These are phyloP conservation scores for Rhinichthys osculus DNA, from an alignment of 2,797 vertebrate genomes.

Conservation along the genomic window DNA sequence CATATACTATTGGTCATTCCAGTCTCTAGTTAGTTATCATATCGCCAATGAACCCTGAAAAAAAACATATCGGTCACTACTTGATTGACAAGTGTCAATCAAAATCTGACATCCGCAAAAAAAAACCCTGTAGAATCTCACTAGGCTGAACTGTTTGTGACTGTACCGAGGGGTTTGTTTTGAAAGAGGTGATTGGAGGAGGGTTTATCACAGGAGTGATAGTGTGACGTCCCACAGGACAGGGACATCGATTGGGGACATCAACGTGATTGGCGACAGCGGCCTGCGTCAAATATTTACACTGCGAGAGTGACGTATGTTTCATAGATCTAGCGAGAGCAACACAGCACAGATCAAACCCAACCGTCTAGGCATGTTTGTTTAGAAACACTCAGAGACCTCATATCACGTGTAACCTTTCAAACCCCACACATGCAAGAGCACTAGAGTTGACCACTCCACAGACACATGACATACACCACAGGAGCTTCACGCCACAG, in stretches of 20 bases:
- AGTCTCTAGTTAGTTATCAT: too few relatives aligned
- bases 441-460: neutral
- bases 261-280: conserved; percentile 52
- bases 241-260: conserved; percentile 51
- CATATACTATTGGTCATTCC: neutral
- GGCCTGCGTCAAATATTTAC: conserved; percentile 76
- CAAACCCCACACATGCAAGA: conserved; percentile 20
- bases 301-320: conserved; percentile 67
- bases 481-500: neutral
- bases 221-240: conserved; percentile 49
- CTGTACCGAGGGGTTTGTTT: conserved; percentile 13
- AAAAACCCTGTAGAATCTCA: neutral
- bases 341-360: conserved; percentile 43
- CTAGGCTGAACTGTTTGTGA: neutral
- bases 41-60: neutral
- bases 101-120: neutral
- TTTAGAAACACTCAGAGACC: conserved; percentile 44
- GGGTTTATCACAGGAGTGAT: conserved; percentile 40
- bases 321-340: conserved; percentile 64
- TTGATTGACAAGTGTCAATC: neutral
- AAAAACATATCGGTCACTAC: neutral
- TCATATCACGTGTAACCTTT: conserved; percentile 37
- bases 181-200: conserved; percentile 45
- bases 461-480: conserved; percentile 7
- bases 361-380: conserved; percentile 47